Evolutionary conservation across 2,888 invertebrate genomes (phyloP).

Genomic region (Campaea margaritaria): DNA sequence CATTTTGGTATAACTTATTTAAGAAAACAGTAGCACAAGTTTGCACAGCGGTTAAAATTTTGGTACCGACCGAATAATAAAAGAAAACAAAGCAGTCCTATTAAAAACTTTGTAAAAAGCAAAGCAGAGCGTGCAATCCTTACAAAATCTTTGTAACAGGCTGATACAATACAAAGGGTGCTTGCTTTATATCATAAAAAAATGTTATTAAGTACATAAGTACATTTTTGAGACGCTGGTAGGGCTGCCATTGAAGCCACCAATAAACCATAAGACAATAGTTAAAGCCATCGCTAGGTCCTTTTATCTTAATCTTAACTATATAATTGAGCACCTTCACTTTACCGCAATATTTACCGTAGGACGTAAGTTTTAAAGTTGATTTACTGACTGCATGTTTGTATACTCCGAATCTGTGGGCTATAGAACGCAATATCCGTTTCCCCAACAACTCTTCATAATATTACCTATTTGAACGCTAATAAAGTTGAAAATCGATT

Average conservation of each 20-base stretch:
- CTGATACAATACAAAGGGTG: too few species aligned
- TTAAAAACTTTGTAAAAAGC: too few species aligned
- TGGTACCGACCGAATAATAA: background rate
- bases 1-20: background rate
- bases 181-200: too few species aligned
- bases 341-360: constrained; percentile 6
- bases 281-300: too few species aligned
- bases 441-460: constrained; percentile 22
- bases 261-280: too few species aligned
- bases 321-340: background rate
- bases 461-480: constrained; percentile 21
- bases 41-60: background rate
- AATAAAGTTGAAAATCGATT: constrained; percentile 40
- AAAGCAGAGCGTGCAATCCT: too few species aligned
- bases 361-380: background rate
- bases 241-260: too few species aligned
- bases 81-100: background rate
- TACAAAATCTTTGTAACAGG: too few species aligned
- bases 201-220: too few species aligned
- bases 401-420: constrained; percentile 35
- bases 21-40: background rate
- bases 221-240: too few species aligned
- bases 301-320: background rate
- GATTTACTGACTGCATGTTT: constrained; percentile 13
- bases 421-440: constrained; percentile 47